A percentile compares a stretch with the other conserved stretches of the same genome.
Evolutionary conservation across 2,113 vertebrate species (phyloP).

Genomic region (Pan troglodytes): DNA sequence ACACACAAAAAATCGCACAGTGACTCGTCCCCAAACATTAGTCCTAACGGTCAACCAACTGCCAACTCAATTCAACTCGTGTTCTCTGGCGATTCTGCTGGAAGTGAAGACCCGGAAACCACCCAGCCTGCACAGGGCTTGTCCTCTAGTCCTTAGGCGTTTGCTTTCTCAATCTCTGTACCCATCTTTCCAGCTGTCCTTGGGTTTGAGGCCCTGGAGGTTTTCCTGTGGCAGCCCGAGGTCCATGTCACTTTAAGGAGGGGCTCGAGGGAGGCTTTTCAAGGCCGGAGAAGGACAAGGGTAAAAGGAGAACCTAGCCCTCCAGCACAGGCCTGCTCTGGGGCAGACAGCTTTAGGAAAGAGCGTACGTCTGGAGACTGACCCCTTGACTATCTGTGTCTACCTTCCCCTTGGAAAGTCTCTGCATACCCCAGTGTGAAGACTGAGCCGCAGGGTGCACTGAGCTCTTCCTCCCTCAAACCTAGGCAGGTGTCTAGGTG

Average conservation of each 20-base stretch:
- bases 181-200: neutral
- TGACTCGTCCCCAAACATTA: neutral
- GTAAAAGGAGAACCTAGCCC: too few species aligned
- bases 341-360: neutral
- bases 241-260: neutral
- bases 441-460: neutral
- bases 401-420: neutral
- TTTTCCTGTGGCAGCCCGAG: rapidly evolving
- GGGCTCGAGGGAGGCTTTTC: rapidly evolving
- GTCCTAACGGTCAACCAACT: conserved; percentile 2
- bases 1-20: neutral
- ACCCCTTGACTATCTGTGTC: neutral
- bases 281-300: too few species aligned
- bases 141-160: neutral
- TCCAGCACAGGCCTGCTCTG: too few species aligned
- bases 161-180: too few species aligned
- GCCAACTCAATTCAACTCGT: neutral
- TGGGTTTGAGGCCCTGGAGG: too few species aligned
- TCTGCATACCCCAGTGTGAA: neutral
- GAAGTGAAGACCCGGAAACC: neutral
- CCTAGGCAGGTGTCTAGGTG: neutral
- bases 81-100: neutral
- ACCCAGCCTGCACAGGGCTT: rapidly evolving
- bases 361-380: neutral
- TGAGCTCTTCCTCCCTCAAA: neutral